Conservation (phyloP, 2,888 invertebrate genomes). For the Aphelenchoides bicaudatus region DNA sequence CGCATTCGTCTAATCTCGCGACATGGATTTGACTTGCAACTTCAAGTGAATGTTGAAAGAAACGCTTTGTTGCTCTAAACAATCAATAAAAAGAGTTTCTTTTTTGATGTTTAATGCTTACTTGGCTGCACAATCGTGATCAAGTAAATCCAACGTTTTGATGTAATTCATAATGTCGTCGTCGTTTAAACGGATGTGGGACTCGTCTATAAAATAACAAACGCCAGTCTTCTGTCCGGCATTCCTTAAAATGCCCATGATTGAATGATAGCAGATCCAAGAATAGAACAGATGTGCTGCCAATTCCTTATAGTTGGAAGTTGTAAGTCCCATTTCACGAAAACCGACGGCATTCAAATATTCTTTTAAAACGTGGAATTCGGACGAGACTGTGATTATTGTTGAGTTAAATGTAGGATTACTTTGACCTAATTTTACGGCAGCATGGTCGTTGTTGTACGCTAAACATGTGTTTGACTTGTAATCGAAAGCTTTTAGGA, state of each 20-base stretch:
- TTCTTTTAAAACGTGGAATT: constrained; percentile 2
- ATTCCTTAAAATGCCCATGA: constrained; percentile 12
- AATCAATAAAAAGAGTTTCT: neutral
- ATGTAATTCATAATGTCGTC: constrained; percentile 1
- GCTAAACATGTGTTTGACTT: no score
- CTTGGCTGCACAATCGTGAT: neutral
- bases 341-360: constrained; percentile 1
- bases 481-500: no score
- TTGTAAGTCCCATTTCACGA: neutral
- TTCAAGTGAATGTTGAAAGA: constrained; percentile 1
- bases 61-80: neutral
- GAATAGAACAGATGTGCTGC: neutral
- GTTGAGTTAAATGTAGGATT: neutral
- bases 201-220: constrained; percentile 1
- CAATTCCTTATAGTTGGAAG: no score
- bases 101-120: neutral
- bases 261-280: constrained; percentile 5
- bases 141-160: constrained; percentile 5
- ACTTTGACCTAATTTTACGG: neutral
- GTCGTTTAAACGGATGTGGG: neutral
- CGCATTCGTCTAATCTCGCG: neutral
- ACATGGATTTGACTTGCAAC: neutral
- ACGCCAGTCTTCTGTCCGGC: constrained; percentile 8
- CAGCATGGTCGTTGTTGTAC: no score
- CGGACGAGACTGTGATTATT: neutral